phyloP scores from a whole-genome alignment of 1,140 invertebrate species.

The Tetragonula clypearis region DNA sequence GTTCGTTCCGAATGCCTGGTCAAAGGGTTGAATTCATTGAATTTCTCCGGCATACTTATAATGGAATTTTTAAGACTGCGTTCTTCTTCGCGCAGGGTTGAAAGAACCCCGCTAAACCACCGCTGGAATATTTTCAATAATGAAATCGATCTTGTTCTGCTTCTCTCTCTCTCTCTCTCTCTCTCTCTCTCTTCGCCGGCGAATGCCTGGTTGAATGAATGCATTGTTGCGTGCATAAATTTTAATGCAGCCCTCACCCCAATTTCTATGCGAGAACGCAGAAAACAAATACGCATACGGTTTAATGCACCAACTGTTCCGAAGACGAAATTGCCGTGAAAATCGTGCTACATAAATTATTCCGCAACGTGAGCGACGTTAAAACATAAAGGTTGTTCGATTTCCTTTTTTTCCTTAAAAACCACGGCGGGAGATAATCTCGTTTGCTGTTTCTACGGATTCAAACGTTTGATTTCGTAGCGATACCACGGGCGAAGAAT shows the following conservation, averaged over 20 bases:
- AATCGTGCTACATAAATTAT: conserved; percentile 6
- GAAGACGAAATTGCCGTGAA: conserved; percentile 30
- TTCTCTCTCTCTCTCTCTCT: neutral
- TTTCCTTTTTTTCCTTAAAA: neutral
- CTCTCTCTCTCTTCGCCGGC: neutral
- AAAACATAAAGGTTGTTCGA: neutral
- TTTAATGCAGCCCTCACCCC: conserved; percentile 19
- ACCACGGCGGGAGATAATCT: neutral
- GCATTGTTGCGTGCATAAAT: conserved; percentile 35
- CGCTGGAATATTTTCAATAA: conserved; percentile 39
- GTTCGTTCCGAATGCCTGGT: neutral
- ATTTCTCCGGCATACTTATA: neutral
- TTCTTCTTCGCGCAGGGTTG: no score
- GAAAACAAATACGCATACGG: conserved; percentile 15
- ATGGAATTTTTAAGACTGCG: neutral
- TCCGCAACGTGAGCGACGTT: neutral
- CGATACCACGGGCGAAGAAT: no score
- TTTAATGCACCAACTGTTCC: conserved; percentile 20
- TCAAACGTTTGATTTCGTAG: neutral
- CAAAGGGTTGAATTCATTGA: neutral
- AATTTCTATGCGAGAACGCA: neutral
- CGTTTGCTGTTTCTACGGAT: no score
- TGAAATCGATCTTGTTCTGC: conserved; percentile 19
- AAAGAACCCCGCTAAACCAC: neutral
- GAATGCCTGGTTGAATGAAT: conserved; percentile 4